These are phyloP conservation scores for Pseudomyrmex cubaensis DNA, from an alignment of 1,140 invertebrate genomes.

Conservation along the genomic window DNA sequence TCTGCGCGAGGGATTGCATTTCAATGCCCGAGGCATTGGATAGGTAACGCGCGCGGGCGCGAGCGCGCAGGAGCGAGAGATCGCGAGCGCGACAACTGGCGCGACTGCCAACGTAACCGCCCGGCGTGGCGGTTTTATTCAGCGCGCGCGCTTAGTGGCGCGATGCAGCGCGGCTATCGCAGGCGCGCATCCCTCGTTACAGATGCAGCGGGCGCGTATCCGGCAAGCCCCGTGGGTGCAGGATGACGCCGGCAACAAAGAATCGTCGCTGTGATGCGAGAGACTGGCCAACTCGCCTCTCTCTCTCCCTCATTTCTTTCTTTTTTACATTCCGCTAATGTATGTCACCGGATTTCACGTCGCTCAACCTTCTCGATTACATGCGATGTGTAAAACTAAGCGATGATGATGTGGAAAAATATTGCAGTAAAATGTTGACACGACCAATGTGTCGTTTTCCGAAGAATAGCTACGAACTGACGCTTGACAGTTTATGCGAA, in stretches of 20 bases:
- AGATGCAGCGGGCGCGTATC: conserved; percentile 83
- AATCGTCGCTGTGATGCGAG: neutral
- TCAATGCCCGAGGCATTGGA: conserved; percentile 77
- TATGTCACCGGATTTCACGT: conserved; percentile 49
- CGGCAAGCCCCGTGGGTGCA: conserved; percentile 74
- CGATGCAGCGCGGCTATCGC: conserved; percentile 57
- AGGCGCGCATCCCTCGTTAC: conserved; percentile 79
- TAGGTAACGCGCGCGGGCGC: conserved; percentile 67
- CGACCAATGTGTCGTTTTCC: neutral
- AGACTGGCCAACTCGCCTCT: conserved; percentile 10
- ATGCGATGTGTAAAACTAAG: neutral
- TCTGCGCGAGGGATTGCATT: conserved; percentile 83
- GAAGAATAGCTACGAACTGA: neutral
- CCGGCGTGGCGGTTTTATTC: conserved; percentile 65
- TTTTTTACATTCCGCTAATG: conserved; percentile 41
- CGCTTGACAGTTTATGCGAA: neutral
- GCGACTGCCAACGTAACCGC: conserved; percentile 1
- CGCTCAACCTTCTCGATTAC: neutral
- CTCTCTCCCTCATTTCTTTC: neutral
- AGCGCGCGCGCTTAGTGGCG: conserved; percentile 53
- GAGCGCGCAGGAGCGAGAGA: conserved; percentile 38
- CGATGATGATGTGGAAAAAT: conserved; percentile 7
- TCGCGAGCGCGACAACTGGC: conserved; percentile 55
- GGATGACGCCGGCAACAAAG: conserved; percentile 61
- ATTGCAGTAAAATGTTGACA: neutral